phyloP scores from a whole-genome alignment of 2,113 vertebrate species.

The Haplochromis burtoni region DNA sequence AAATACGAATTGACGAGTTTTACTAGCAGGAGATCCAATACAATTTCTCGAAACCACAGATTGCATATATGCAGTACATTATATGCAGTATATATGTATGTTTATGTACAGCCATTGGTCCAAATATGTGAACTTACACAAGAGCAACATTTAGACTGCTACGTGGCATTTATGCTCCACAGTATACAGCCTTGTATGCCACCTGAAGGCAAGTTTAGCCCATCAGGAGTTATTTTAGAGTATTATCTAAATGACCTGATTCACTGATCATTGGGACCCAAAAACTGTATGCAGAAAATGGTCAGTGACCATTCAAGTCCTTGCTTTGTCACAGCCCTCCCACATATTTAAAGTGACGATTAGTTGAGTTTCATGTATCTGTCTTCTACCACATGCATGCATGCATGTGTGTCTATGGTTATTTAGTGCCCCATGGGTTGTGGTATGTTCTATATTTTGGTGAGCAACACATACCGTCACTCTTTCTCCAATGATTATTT shows the following conservation, averaged over 20 bases:
- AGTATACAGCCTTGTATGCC: not conserved
- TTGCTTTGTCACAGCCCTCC: not conserved
- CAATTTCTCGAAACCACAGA: not conserved
- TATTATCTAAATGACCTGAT: not conserved
- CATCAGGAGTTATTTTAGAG: not conserved
- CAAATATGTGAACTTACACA: not conserved
- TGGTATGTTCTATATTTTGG: not conserved
- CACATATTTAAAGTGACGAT: not conserved
- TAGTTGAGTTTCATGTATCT: not conserved
- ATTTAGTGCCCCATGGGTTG: not conserved
- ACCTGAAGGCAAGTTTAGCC: not conserved
- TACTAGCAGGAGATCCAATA: not conserved
- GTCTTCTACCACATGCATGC: not conserved
- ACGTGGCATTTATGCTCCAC: not conserved
- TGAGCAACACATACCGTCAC: not conserved
- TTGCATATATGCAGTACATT: not conserved
- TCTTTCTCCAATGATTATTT: not conserved
- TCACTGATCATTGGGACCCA: not conserved
- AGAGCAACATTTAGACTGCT: not conserved
- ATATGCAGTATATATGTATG: not conserved
- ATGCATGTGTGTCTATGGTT: not conserved
- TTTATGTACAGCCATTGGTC: not conserved
- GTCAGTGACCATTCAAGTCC: not conserved
- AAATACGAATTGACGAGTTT: not conserved
- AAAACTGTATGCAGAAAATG: not conserved